A percentile compares a stretch with the other conserved stretches of the same genome.
Evolutionary conservation across 2,888 invertebrate genomes (phyloP).

Genomic region (Lycocerus yunnanus): DNA sequence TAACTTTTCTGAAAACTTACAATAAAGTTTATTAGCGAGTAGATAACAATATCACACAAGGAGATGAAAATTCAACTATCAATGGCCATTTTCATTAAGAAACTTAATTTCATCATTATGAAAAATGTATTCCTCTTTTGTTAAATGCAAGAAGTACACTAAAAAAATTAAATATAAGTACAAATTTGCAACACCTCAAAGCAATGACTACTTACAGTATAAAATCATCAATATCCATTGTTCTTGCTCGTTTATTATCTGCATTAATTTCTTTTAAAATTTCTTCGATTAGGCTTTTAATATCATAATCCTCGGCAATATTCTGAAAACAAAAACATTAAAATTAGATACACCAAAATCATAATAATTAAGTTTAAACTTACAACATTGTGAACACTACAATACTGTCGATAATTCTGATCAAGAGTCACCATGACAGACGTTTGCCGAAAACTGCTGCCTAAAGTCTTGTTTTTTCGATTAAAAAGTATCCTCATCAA

Average conservation of each 20-base stretch:
- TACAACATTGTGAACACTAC: conserved; percentile 84
- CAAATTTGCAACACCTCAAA: conserved; percentile 6
- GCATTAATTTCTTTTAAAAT: conserved; percentile 72
- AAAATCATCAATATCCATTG: conserved; percentile 97
- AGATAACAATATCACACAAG: not conserved
- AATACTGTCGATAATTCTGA: conserved; percentile 88
- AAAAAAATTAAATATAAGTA: conserved; percentile 34
- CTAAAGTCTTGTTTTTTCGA: conserved; percentile 95
- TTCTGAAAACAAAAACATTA: conserved; percentile 60
- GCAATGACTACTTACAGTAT: conserved; percentile 62
- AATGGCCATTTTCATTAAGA: not conserved
- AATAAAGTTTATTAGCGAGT: not conserved
- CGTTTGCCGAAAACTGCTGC: conserved; percentile 85
- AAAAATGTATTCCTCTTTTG: conserved; percentile 91
- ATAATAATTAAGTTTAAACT: conserved; percentile 31
- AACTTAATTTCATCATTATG: conserved; percentile 53
- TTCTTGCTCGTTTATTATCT: conserved; percentile 81
- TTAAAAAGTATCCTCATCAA: conserved; percentile 92
- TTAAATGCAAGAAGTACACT: conserved; percentile 84
- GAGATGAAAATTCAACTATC: not conserved
- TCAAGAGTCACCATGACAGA: conserved; percentile 83
- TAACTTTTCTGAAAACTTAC: not conserved
- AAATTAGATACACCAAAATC: not conserved
- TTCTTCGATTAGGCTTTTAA: conserved; percentile 78
- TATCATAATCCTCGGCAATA: conserved; percentile 76